A percentile compares a stretch with the other conserved stretches of the same genome.
phyloP scores from a whole-genome alignment of 2,113 vertebrate genomes.

The Fregetta grallaria region DNA sequence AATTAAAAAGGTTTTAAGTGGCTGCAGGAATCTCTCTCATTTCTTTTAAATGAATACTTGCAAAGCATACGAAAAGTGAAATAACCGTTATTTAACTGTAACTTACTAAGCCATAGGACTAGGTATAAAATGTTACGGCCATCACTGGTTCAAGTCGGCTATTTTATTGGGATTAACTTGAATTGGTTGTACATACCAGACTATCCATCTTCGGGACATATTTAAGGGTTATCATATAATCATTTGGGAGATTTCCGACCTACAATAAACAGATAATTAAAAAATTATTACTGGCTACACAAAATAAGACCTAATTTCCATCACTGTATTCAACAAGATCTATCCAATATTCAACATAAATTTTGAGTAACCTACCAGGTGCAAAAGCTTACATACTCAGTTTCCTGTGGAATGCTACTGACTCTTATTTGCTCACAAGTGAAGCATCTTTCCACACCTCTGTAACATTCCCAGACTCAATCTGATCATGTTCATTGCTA shows the following conservation, averaged over 20 bases:
- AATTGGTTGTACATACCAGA: constrained; percentile 75
- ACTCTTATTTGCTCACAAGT: not conserved
- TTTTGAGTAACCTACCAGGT: not conserved
- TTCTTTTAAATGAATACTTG: not conserved
- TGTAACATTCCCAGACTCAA: not conserved
- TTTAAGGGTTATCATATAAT: constrained; percentile 81
- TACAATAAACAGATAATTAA: constrained; percentile 50
- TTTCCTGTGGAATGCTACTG: not conserved
- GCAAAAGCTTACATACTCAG: not conserved
- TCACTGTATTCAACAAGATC: not conserved
- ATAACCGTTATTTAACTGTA: not conserved
- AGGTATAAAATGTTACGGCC: not conserved
- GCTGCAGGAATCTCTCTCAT: not conserved
- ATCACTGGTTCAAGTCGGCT: not conserved
- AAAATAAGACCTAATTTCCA: not conserved
- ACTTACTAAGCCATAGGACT: not conserved
- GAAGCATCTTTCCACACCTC: not conserved
- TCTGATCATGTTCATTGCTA: not conserved
- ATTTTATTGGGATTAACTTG: not conserved
- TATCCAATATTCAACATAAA: not conserved
- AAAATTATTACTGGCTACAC: not conserved
- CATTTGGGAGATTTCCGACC: constrained; percentile 84
- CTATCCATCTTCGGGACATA: constrained; percentile 80
- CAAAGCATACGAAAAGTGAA: not conserved
- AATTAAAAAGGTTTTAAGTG: not conserved